These are phyloP conservation scores for Himantopus leucocephalus DNA, from an alignment of 2,113 vertebrate species.

Conservation along the genomic window DNA sequence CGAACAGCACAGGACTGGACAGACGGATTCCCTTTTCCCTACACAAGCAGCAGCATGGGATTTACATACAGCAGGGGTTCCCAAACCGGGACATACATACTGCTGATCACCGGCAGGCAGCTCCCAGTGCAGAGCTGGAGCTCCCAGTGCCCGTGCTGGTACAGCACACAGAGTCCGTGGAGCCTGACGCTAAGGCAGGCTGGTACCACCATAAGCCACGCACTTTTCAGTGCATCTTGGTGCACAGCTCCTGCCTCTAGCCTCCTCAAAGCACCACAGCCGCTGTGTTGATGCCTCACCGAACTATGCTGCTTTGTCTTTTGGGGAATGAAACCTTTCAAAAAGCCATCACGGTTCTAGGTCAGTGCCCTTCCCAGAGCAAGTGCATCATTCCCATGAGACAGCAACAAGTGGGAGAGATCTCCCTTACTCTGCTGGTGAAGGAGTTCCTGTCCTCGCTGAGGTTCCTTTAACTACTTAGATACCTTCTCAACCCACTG, in stretches of 20 bases:
- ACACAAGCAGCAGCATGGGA: not conserved
- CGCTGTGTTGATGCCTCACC: accelerated
- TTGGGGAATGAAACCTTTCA: not conserved
- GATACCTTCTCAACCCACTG: not conserved
- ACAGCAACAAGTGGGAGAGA: not conserved
- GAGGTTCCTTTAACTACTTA: not conserved
- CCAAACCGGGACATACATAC: accelerated
- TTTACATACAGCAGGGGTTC: not conserved
- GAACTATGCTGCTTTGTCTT: not conserved
- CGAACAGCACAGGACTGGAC: not conserved
- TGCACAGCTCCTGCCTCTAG: not conserved
- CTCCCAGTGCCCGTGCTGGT: accelerated
- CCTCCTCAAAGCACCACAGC: not conserved
- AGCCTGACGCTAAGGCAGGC: not conserved
- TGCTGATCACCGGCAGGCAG: not conserved
- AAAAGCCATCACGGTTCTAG: accelerated
- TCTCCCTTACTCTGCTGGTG: not conserved
- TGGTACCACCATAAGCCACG: not conserved
- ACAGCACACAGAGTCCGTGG: accelerated
- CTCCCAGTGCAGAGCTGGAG: not conserved
- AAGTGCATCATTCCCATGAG: not conserved
- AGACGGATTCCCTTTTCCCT: not conserved
- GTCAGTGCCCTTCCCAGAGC: not conserved
- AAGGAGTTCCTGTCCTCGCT: not conserved
- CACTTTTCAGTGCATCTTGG: accelerated